These are phyloP conservation scores for Tridacna gigas DNA, from an alignment of 2,888 invertebrate species.

Conservation along the genomic window DNA sequence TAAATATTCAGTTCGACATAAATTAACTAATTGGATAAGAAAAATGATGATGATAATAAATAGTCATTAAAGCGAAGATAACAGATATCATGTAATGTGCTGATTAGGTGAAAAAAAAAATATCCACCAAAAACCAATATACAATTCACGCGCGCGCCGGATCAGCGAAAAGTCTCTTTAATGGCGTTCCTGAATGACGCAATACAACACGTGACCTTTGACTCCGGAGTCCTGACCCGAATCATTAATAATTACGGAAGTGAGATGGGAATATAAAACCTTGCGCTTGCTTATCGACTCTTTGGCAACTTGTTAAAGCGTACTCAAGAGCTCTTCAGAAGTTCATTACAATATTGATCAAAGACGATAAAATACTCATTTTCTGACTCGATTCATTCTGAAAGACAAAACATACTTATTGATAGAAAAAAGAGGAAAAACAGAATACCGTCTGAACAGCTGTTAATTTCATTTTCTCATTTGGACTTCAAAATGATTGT, in stretches of 20 bases:
- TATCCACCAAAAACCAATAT: no score
- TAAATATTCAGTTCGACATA: no score
- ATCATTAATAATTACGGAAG: constrained; percentile 43
- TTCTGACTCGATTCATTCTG: background rate
- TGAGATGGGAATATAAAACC: constrained; percentile 45
- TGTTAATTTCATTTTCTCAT: no score
- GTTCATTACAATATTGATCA: constrained; percentile 48
- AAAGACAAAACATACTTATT: background rate
- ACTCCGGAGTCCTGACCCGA: constrained; percentile 26
- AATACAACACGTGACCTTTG: constrained; percentile 32
- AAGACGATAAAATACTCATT: background rate
- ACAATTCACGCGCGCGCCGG: no score
- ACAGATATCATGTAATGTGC: no score
- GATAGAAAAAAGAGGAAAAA: background rate
- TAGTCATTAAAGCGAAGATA: no score
- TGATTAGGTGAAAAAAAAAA: no score
- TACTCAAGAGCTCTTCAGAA: constrained; percentile 35
- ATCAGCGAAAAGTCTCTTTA: background rate
- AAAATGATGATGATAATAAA: no score
- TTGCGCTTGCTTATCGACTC: constrained; percentile 4
- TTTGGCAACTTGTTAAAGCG: constrained; percentile 27
- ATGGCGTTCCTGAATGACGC: constrained; percentile 16
- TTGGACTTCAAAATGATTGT: no score
- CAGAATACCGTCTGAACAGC: no score
- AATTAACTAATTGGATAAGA: no score